Evolutionary conservation across 1,140 invertebrate genomes (phyloP), one percentile per base, ranked within the genome.

Genomic region (Euwallacea similis): DNA sequence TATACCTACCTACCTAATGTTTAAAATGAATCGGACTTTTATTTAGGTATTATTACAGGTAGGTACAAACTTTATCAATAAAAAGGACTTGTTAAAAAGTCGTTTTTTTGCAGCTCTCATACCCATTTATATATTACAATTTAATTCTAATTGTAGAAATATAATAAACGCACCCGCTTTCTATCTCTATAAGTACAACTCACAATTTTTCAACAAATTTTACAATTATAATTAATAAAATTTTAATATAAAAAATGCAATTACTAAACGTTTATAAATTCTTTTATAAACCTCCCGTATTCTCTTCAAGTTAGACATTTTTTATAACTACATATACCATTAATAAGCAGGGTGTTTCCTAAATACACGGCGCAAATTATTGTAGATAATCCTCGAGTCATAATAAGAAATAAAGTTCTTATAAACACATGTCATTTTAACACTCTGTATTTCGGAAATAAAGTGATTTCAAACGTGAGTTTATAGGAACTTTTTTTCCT

Each of bases 191-290:
- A 33, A 33, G 21, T 33, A 33, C 21, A 33, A 33, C 21, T 33
- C 21, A 33, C 21, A 56, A 56, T 56, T 56, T 56, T 56, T 21
- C 16, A 56, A 56, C 54, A 56, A 56, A 21, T 56, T 56, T 21
- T 21, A 56, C 16, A 33, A 33, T 33, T 33, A 33, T 4, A 56
- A 56, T 7, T 9, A 8, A 56, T n/a, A 56, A 56, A 56, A 56
- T 50, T 50, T 50, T 50, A 50, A 50, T 50, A 50, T 50, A 50
- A 50, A 50, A 50, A 50, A 50, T 50, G 9, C 46, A 50, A 11
- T 50, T 50, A 50, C 13, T 50, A 10, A 13, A 11, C 13, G 46
- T 50, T 50, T 50, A 50, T 50, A 50, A 50, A 50, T 50, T 11
- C 46, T 10, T 46, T 50, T 50, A 50, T 50, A 50, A 50, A 50